phyloP scores from a whole-genome alignment of 2,888 invertebrate species.

The Leistus spinibarbis region DNA sequence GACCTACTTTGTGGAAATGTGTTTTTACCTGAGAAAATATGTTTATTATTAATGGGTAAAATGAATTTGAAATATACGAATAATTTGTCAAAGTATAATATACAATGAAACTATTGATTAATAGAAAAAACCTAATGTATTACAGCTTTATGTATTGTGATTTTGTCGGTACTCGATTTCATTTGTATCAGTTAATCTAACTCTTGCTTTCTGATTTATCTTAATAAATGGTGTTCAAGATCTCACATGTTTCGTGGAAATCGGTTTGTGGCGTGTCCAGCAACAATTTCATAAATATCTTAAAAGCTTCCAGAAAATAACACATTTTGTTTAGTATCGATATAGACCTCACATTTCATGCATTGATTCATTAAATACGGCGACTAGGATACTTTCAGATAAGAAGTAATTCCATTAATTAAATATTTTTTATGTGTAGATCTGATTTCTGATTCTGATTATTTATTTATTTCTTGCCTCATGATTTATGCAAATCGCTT shows the following conservation, averaged over 20 bases:
- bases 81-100: conserved; percentile 1
- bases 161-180: not conserved
- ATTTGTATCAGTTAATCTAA: not conserved
- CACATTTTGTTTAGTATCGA: not conserved
- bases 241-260: conserved; percentile 1
- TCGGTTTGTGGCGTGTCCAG: not conserved
- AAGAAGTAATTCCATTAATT: not conserved
- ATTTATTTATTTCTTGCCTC: not conserved
- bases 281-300: conserved; percentile 5
- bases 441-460: not conserved
- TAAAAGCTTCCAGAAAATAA: not conserved
- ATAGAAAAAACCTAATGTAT: not conserved
- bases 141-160: not conserved
- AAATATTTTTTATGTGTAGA: not conserved
- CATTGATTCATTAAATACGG: not conserved
- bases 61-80: conserved; percentile 11
- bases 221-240: not conserved
- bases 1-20: too few relatives aligned
- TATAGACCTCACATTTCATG: not conserved
- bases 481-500: not conserved
- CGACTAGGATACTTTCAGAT: not conserved
- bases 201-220: conserved; percentile 6
- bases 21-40: too few relatives aligned
- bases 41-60: conserved; percentile 1
- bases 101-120: not conserved